phyloP scores from a whole-genome alignment of 2,888 invertebrate genomes.

The Sabatieria punctata region DNA sequence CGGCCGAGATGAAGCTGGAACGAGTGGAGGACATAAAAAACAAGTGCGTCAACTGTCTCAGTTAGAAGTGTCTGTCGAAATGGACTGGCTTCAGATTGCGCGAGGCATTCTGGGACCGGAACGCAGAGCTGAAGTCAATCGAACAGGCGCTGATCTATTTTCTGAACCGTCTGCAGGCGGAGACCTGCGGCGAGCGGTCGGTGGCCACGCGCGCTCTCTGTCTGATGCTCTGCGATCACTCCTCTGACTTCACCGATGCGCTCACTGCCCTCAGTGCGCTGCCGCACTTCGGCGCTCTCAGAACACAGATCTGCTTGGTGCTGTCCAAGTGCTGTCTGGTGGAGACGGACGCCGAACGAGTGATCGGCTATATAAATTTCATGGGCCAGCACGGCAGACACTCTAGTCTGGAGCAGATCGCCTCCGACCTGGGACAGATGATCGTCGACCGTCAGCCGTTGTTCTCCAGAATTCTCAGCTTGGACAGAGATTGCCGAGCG shows the following conservation, averaged over 20 bases:
- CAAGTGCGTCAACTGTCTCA: no score
- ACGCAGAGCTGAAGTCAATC: no score
- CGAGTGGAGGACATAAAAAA: no score
- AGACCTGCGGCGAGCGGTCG: slow-evolving; percentile 27
- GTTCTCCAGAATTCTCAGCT: slow-evolving; percentile 6
- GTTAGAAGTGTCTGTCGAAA: no score
- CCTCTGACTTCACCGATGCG: not conserved
- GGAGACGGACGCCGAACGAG: slow-evolving; percentile 65
- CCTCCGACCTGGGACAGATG: slow-evolving; percentile 47
- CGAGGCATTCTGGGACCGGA: no score
- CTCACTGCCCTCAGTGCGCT: no score
- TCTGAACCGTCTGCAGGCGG: slow-evolving; percentile 17
- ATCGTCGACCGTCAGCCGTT: slow-evolving; percentile 46
- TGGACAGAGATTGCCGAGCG: not conserved
- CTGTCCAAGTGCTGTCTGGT: slow-evolving; percentile 72
- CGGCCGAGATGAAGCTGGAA: no score
- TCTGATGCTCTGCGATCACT: not conserved
- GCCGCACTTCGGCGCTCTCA: no score
- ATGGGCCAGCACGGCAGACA: slow-evolving; percentile 15
- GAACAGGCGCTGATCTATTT: slow-evolving; percentile 59
- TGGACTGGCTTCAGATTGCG: no score
- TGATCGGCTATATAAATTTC: slow-evolving; percentile 67
- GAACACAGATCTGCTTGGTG: not conserved
- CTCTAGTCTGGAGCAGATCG: slow-evolving; percentile 49
- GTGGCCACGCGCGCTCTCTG: slow-evolving; percentile 11